Conservation (phyloP, 2,888 invertebrate species). For the Synergus umbraculus region DNA sequence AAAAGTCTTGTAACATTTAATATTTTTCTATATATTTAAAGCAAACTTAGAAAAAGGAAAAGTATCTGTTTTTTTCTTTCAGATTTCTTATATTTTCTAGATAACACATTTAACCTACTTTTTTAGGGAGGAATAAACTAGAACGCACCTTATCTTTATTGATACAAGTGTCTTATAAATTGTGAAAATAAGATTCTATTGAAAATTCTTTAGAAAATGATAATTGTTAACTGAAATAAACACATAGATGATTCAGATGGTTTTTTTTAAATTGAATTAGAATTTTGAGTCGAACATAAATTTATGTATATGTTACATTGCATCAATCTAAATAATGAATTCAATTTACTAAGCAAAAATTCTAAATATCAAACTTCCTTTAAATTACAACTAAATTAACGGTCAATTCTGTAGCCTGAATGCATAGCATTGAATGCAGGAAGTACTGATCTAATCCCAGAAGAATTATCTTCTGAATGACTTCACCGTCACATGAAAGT, state of each 20-base stretch:
- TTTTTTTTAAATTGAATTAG: too few relatives aligned
- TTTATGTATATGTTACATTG: too few relatives aligned
- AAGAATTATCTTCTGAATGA: slow-evolving; percentile 18
- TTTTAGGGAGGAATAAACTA: slow-evolving; percentile 3
- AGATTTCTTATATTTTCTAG: not conserved
- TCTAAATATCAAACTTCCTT: slow-evolving; percentile 10
- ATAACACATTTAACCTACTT: not conserved
- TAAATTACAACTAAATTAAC: not conserved
- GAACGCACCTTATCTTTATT: not conserved
- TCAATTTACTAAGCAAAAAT: not conserved
- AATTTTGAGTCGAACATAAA: too few relatives aligned
- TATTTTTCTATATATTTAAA: too few relatives aligned
- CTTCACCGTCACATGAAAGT: not conserved
- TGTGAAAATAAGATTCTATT: not conserved
- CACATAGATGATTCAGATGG: too few relatives aligned
- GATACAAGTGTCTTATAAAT: slow-evolving; percentile 8
- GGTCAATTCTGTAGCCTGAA: not conserved
- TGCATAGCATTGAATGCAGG: not conserved
- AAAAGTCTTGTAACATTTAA: not conserved
- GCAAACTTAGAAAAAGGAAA: too few relatives aligned
- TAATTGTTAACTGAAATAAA: too few relatives aligned
- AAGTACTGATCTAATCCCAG: slow-evolving; percentile 1
- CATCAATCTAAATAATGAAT: not conserved
- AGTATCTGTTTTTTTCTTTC: too few relatives aligned
- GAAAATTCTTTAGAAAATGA: not conserved